Base-by-base conservation (phyloP, 1,140 invertebrate genomes). In the Ips nitidus region DNA sequence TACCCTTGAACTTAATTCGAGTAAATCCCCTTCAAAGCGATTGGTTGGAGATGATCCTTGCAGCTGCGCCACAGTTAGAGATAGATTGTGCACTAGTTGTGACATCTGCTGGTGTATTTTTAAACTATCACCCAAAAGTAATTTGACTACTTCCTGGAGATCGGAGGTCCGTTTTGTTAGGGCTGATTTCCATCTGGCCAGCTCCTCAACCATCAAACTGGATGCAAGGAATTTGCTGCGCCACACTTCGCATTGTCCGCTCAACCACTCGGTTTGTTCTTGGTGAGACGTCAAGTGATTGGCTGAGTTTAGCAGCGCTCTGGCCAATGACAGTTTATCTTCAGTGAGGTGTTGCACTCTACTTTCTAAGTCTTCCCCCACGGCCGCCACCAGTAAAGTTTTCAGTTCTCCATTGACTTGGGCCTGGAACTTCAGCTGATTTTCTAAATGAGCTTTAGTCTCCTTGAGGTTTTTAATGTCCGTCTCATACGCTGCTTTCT, bases 221-320 rank as follows among this genome's bases (percentile, higher is more conserved):
- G 93, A 94, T 38, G 94, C 94, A 74, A 97, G 83, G 82, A 95
- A 98, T 88, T 97, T 97, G 76, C 93, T 96, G 70, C 94, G 88
- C 94, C 94, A 97, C 63, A 97, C 93, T 84, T 98, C 94, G 81
- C 94, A 95, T 76, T 97, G 94, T 2, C 94, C 93, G 39, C 93
- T 92, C 38, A 97, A 81, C 85, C 91, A 94, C 79, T 97, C 95
- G 2, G 94, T 91, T 83, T 96, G 92, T 80, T 97, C 94, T 80
- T 93, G 92, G 81, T 95, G 94, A 1, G 91, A 90, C 55, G 88
- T 90, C 50, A 95, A 83, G 80, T 92, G 88, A 80, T 94, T 89
- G 5, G 92, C 90, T 52, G 93, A 95, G 75, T 90, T 92, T 1
- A 94, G 81, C 47, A 98, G 83, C 47, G 95, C 93, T 74, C 90